Base-by-base conservation (phyloP, 2,888 invertebrate genomes). In the Andrena flavipes region DNA sequence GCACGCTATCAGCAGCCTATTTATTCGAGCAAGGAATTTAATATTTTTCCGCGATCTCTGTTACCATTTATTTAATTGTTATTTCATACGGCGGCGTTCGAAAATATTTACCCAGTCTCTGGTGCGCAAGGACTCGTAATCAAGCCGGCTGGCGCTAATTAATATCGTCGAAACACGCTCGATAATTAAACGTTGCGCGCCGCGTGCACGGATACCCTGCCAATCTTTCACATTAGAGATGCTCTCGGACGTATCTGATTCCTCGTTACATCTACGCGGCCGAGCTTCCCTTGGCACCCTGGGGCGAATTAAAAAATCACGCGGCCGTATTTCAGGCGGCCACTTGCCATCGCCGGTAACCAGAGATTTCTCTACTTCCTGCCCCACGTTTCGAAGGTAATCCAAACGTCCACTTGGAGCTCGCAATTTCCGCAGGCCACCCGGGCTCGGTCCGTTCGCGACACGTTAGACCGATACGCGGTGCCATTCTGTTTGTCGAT, bases 61-160 rank as follows among this genome's bases (percentile, higher is more conserved):
- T 49, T 49, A 65, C 75, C 42, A 51, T 76, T 76, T 76, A 76
- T 81, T 35, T 59, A 80, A 81, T 81, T 76, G 76, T 76, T 76
- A 81, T 82, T 82, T 72, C 63, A 42, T 69, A 33, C 54, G 13
- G 5, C 56, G n/a, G 16, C 54, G 48, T 62, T 81, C 64, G 59
- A 69, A 71, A 80, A 81, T 81, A 64, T 82, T 82, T 82, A 68
- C 68, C 62, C 62, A 67, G 80, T 71, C 51, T 23, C 20, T 68
- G 13, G 1, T 16, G 49, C 13, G 64, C 69, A 64, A 42, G 42
- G 29, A 42, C 56, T 51, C 26, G 70, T 65, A 80, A 77, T 80
- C 56, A 80, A 80, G 60, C 72, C n/a, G 48, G 29, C 30, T 33
- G 30, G 30, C 23, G 68, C 73, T 80, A 73, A 80, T 79, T 79